Conservation (phyloP, 2,797 vertebrate genomes). For the Malurus leucopterus region DNA sequence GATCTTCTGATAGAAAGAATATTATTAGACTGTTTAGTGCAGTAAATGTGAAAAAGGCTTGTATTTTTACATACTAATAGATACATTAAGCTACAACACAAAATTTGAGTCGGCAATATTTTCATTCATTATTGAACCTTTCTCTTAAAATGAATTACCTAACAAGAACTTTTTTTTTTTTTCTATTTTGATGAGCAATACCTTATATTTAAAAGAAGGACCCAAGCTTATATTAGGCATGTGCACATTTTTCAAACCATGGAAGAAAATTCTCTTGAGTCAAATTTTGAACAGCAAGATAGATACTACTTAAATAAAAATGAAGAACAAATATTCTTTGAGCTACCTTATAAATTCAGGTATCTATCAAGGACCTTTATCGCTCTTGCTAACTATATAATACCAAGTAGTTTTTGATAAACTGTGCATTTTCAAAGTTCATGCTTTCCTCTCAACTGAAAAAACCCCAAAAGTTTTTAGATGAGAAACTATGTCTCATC, state of each 20-base stretch:
- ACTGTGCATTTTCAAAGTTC: background rate
- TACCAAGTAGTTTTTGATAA: background rate
- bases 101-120: slow-evolving; percentile 12
- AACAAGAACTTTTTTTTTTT: background rate
- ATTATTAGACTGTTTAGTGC: slow-evolving; percentile 48
- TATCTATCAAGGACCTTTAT: background rate
- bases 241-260: background rate
- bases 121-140: slow-evolving; percentile 28
- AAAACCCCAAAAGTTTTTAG: background rate
- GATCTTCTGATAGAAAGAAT: slow-evolving; percentile 58
- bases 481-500: background rate
- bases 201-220: background rate
- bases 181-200: slow-evolving; percentile 2
- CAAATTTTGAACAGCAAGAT: background rate
- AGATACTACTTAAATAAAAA: background rate
- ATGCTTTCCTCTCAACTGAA: background rate
- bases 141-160: background rate
- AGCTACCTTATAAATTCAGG: background rate
- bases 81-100: slow-evolving; percentile 35
- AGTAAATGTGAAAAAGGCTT: slow-evolving; percentile 34
- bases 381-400: background rate
- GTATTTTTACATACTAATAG: slow-evolving; percentile 53
- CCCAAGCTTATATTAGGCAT: background rate
- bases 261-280: background rate
- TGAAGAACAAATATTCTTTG: too few relatives aligned